These are phyloP conservation scores for Leptura quadrifasciata DNA, from an alignment of 2,888 invertebrate species.

Conservation along the genomic window DNA sequence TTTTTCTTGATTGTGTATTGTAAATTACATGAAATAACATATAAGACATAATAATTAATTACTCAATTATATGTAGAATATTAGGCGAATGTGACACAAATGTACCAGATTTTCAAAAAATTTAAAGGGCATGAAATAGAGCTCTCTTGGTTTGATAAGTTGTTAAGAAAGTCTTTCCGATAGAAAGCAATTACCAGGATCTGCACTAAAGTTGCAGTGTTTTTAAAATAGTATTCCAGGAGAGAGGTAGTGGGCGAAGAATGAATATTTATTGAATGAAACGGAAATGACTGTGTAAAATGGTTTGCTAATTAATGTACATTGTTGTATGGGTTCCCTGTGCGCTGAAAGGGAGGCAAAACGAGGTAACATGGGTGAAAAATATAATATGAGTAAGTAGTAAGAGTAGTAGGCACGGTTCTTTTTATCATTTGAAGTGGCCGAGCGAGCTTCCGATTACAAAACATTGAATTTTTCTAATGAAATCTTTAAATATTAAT, in stretches of 20 bases:
- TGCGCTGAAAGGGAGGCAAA: too few species aligned
- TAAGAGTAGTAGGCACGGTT: too few species aligned
- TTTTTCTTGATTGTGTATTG: neutral
- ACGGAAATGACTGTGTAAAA: neutral
- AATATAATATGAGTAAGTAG: too few species aligned
- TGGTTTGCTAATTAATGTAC: too few species aligned
- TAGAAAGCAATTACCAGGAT: neutral
- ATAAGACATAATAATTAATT: neutral
- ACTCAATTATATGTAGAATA: constrained; percentile 7
- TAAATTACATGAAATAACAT: neutral
- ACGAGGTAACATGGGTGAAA: too few species aligned
- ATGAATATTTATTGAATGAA: neutral
- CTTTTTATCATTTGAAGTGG: too few species aligned
- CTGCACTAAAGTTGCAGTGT: neutral
- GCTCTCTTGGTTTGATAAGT: neutral
- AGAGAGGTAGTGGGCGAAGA: neutral
- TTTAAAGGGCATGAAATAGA: neutral
- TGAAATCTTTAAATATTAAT: too few species aligned
- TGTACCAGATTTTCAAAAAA: neutral
- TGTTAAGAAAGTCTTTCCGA: neutral
- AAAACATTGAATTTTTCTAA: too few species aligned
- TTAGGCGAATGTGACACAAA: neutral
- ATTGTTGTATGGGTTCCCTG: too few species aligned
- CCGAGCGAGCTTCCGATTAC: too few species aligned
- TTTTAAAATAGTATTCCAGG: neutral